Percentiles rank a stretch among this genome's conserved stretches.
Evolutionary conservation across 2,888 invertebrate genomes (phyloP).

Genomic region (Mycalesis mineus): DNA sequence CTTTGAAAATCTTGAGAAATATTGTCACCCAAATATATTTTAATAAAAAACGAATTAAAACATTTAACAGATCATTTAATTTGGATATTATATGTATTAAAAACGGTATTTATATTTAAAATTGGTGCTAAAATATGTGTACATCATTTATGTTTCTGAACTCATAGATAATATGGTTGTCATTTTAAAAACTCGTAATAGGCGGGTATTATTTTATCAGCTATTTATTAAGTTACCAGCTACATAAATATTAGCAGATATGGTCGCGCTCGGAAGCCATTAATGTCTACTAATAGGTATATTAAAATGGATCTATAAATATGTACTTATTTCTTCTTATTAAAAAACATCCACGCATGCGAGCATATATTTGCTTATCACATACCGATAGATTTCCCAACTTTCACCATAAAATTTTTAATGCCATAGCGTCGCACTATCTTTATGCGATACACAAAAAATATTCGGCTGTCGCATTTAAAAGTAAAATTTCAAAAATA

Average conservation of each 20-base stretch:
- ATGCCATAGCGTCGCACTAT: slow-evolving; percentile 21
- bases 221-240: slow-evolving; percentile 2
- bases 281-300: slow-evolving; percentile 2
- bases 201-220: slow-evolving; percentile 1
- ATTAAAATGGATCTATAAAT: slow-evolving; percentile 6
- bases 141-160: neutral
- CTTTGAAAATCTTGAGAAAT: no score
- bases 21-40: no score
- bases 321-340: slow-evolving; percentile 2
- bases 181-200: slow-evolving; percentile 2
- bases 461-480: slow-evolving; percentile 28
- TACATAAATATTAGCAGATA: slow-evolving; percentile 8
- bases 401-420: slow-evolving; percentile 46
- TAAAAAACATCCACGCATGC: slow-evolving; percentile 28
- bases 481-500: slow-evolving; percentile 40
- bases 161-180: slow-evolving; percentile 4
- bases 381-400: slow-evolving; percentile 38
- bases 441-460: slow-evolving; percentile 14
- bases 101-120: slow-evolving; percentile 3
- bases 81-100: slow-evolving; percentile 10
- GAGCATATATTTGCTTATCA: slow-evolving; percentile 50
- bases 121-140: slow-evolving; percentile 4
- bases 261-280: slow-evolving; percentile 11
- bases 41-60: neutral
- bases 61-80: slow-evolving; percentile 24